phyloP scores from a whole-genome alignment of 2,888 invertebrate genomes.

The Tridacna gigas region DNA sequence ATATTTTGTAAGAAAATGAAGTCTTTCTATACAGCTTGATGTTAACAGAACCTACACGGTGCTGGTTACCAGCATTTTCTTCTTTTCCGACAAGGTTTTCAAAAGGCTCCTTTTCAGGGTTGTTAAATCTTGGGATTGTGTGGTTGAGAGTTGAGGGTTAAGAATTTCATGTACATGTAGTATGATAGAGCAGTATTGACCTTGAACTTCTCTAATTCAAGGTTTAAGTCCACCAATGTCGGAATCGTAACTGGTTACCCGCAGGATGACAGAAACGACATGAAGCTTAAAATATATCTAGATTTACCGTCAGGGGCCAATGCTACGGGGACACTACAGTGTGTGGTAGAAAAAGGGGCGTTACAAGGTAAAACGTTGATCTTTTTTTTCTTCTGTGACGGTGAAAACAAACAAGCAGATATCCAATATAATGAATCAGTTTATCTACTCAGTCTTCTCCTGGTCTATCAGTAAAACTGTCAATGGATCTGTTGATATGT shows the following conservation, averaged over 20 bases:
- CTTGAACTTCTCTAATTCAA: constrained; percentile 27
- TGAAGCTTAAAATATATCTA: constrained; percentile 64
- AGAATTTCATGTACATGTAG: no score
- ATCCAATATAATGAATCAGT: not conserved
- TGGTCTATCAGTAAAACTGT: not conserved
- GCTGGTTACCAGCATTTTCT: no score
- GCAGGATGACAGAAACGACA: constrained; percentile 54
- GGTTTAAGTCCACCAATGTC: constrained; percentile 66
- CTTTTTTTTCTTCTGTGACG: no score
- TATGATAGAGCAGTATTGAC: not conserved
- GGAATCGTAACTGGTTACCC: constrained; percentile 55
- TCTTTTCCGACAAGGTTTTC: no score
- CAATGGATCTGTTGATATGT: not conserved
- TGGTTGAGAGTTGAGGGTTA: no score
- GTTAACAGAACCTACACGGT: no score
- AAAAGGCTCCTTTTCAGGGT: no score
- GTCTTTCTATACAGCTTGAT: no score
- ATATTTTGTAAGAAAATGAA: no score
- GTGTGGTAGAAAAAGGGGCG: constrained; percentile 60
- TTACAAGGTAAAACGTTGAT: constrained; percentile 52
- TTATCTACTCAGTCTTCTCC: not conserved
- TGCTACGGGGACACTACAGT: constrained; percentile 46
- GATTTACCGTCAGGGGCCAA: constrained; percentile 57
- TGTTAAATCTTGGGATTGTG: no score
- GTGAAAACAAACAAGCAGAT: no score